phyloP scores from a whole-genome alignment of 2,888 invertebrate species.

The Theretra japonica region DNA sequence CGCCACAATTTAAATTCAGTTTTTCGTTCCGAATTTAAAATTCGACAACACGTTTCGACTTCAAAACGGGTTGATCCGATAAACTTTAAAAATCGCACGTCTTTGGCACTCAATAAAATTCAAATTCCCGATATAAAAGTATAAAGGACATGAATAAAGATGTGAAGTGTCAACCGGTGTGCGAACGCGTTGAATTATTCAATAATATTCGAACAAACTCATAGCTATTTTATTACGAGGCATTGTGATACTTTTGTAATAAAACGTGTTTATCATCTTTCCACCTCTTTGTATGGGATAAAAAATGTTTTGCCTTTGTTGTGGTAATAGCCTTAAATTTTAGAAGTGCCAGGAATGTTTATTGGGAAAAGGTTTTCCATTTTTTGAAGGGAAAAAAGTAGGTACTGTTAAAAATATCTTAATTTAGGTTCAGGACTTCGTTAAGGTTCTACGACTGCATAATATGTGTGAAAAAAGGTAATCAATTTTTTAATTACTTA shows the following conservation, averaged over 20 bases:
- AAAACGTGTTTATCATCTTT: slow-evolving; percentile 29
- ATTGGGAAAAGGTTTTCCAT: too few species aligned
- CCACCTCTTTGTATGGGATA: slow-evolving; percentile 13
- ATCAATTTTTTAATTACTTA: too few species aligned
- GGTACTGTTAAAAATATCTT: too few species aligned
- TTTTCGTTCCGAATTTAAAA: neutral
- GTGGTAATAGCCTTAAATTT: neutral
- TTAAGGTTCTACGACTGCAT: too few species aligned
- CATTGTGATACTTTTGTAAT: slow-evolving; percentile 35
- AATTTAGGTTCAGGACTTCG: too few species aligned
- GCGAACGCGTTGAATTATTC: slow-evolving; percentile 51
- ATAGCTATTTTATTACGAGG: slow-evolving; percentile 39
- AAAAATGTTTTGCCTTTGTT: slow-evolving; percentile 7
- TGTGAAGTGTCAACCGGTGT: slow-evolving; percentile 40
- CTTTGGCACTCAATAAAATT: slow-evolving; percentile 46
- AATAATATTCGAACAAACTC: slow-evolving; percentile 38
- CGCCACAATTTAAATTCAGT: too few species aligned
- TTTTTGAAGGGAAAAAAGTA: too few species aligned
- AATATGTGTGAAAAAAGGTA: too few species aligned
- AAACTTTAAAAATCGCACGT: slow-evolving; percentile 28
- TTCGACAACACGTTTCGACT: neutral
- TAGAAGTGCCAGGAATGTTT: neutral
- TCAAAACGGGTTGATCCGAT: neutral
- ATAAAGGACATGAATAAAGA: slow-evolving; percentile 55
- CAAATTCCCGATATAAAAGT: slow-evolving; percentile 48